Base-by-base conservation (phyloP, 2,797 vertebrate species). In the Poecilia gillii region DNA sequence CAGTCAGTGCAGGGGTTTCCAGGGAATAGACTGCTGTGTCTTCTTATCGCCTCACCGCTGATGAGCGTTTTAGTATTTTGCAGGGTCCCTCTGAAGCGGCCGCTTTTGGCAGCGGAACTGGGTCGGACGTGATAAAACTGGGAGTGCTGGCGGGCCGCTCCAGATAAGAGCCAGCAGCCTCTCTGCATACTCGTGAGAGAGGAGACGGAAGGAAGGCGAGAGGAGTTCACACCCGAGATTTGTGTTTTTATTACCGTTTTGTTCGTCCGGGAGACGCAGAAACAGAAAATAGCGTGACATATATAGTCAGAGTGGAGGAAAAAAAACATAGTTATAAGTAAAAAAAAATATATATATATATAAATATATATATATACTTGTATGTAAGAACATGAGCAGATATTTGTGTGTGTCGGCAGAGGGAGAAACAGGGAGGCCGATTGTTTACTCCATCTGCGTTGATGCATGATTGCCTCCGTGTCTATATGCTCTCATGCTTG, bases 111-210 rank as follows among this genome's bases (percentile, higher is more conserved):
- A 57, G 57, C 83, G 55, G 85, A 89, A 91, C 85, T 93, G 91
- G 93, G 94, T 93, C 92, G 85, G 86, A 87, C 85, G 76, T 83
- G 92, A 93, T 91, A 84, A 90, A 93, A 93, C 72, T 89, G 86
- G 89, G 89, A 86, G 86, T 84, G 78, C 81, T 78, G 87, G 87
- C 83, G 55, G 73, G 76, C 53, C 78, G 79, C 85, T 91, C 86
- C 83, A 91, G 88, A 94, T 92, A 91, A 89, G 80, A 71, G 80
- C 25, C 57, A 71, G 25, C 88, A 80, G 74, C 79, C 80, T 85
- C 62, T 73, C 62, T 78, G 77, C 74, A 6, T 16, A 6, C 83
- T 72, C 57, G 66, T 80, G 84, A 85, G 88, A 53, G 78, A 87
- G 78, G 87, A 59, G 85, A 84, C 83, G 80, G 83, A 79, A 79